Base-by-base conservation (phyloP, 1,140 invertebrate genomes). In the Drosophila tsacasi region DNA sequence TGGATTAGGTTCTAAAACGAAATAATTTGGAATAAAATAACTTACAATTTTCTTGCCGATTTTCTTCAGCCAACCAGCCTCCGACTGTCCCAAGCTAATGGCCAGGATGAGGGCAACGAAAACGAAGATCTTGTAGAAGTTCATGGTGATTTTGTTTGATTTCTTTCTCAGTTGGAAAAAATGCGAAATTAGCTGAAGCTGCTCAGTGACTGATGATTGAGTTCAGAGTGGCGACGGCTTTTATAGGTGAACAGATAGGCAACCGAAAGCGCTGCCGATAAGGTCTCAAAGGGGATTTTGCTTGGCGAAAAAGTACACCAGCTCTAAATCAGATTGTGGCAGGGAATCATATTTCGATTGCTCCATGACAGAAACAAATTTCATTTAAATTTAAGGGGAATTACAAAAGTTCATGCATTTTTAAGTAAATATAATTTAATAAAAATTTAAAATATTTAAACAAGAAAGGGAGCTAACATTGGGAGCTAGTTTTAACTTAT, bases 1-100 rank as follows among this genome's bases (percentile, higher is more conserved):
- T n/a, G n/a, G n/a, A n/a, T n/a, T n/a, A n/a, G 12, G 9, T 0
- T 12, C 19, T 2, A 23, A 23, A 12, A 52, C 21, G 5, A 10
- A 15, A 25, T 12, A 10, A 21, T n/a, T 17, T 2, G 0, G 9
- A 5, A 1, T 35, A 13, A 1, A 21, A 8, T 2, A 19, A 81
- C 91, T 92, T 84, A 91, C 91, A 19, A 92, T 50, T 84, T 74
- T 86, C 75, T 92, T 87, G 62, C 84, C 83, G 62, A 91, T 73
- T n/a, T 90, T 91, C 59, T 91, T 89, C 0, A 92, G 58, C 86
- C 83, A 92, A 19, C 81, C 81, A 10, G 90, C 91, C 5, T 91
- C 76, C 2, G 81, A 85, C 60, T 92, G 76, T 21, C 91, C 79
- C 46, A 87, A 15, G 37, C 77, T 81, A 19, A 92, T 73, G 19